Evolutionary conservation across 2,113 vertebrate species (phyloP).

Genomic region (Chroicocephalus ridibundus): DNA sequence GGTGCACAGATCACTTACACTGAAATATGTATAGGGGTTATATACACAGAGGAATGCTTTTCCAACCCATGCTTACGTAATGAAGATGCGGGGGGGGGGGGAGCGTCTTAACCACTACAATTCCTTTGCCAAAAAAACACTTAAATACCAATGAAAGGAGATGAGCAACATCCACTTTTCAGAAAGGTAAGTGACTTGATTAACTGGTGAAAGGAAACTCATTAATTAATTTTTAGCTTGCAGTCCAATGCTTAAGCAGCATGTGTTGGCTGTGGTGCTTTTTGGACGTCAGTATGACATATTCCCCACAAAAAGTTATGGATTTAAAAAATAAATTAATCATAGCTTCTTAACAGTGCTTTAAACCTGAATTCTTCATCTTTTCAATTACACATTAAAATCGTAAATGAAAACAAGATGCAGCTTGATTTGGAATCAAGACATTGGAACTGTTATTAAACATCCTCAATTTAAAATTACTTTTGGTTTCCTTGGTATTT

Average conservation of each 20-base stretch:
- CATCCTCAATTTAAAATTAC: background rate
- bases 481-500: background rate
- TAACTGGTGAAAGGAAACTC: background rate
- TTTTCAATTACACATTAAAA: background rate
- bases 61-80: background rate
- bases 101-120: background rate
- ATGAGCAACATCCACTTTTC: background rate
- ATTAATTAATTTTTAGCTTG: background rate
- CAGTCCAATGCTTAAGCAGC: background rate
- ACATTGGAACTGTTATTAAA: background rate
- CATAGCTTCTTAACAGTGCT: background rate
- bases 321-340: background rate
- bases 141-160: background rate
- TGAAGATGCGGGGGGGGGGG: background rate
- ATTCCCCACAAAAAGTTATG: background rate
- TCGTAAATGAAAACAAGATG: background rate
- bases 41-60: background rate
- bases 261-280: background rate
- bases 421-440: background rate
- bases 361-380: background rate
- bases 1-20: background rate
- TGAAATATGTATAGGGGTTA: background rate
- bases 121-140: background rate
- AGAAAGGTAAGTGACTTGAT: background rate
- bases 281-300: background rate